Base-by-base conservation (phyloP, 30 jellyfish, hydroid and myxozoan genomes). In the Turritopsis dohrnii region DNA sequence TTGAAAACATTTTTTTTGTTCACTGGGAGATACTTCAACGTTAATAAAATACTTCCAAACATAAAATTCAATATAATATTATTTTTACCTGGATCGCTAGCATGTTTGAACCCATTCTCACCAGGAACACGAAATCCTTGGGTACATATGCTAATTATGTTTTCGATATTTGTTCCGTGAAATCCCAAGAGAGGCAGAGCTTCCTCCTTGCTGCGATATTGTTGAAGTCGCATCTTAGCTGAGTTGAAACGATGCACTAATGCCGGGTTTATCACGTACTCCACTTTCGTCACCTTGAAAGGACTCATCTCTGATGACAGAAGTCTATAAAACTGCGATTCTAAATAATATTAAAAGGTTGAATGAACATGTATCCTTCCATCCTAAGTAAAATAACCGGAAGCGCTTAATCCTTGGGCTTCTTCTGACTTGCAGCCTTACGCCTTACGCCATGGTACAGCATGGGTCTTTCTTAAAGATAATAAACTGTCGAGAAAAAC, bases 111-210 rank as follows among this genome's bases (percentile, higher is more conserved):
- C 18, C 89, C 89, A 27, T 74, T 60, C 26, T 88, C 96, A 25
- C 96, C 96, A 1, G 96, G 96, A 17, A 88, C 96, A 52, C 88
- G 29, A 79, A 88, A 88, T 18, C 96, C 96, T 5, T 74, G 27
- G 18, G 79, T 82, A 53, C 96, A 88, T 24, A 88, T 88, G 0
- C 88, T 66, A 5, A 79, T 86, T 76, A 88, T 88, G 74, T 88
- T 88, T 21, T 72, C 28, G 54, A 75, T 88, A 69, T 88, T 88
- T 17, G 96, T 88, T 28, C 96, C 96, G 80, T 88, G 96, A 75
- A 88, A 88, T 8, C 91, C 96, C 24, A 88, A 81, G 1, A 88
- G 89, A 27, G 96, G 91, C 22, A 74, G 69, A 7, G 91, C 79
- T 24, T 54, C 71, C 16, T 88, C 96, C 25, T 83, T 85, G 1